Evolutionary conservation across 2,797 vertebrate genomes (phyloP), one percentile per base, ranked within the genome.

Genomic region (Catharus ustulatus): DNA sequence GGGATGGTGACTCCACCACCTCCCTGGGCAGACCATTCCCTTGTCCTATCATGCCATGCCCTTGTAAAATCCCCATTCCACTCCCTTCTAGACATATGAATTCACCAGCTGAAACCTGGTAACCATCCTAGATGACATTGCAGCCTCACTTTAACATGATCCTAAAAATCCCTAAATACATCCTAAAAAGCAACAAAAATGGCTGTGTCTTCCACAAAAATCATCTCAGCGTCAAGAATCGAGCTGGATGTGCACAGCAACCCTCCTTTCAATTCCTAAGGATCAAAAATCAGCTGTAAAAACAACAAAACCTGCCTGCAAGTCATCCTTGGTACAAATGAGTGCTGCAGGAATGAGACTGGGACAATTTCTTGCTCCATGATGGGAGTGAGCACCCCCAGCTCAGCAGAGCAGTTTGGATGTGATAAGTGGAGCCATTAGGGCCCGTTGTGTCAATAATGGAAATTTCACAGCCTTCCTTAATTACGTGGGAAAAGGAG

Each of bases 381-480:
- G 51, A 48, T 42, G 64, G 23, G 23, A 58, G 14, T 0, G 12
- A 80, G 43, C 30, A 38, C 49, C 54, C 67, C 46, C 29, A 3
- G 23, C 76, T 46, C 62, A 17, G 6, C 15, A 11, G 76, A 57
- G 42, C 62, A 67, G 62, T 66, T 92, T 13, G 36, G 84, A 64
- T 7, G 16, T 16, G 66, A 4, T 76, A 76, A 94, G 74, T 71
- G 89, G 52, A 69, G 63, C 59, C 54, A 32, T 91, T 81, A 73
- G 2, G 75, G 62, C 29, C 4, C 10, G 10, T 52, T 78, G 32
- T 76, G 79, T 82, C 94, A 93, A 75, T 84, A 95, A 76, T 15
- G 42, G 66, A 69, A 85, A 36, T 90, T 76, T 81, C 62, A 48
- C 73, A 62, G 38, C 68, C 55, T 94, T 48, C 79, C 76, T 23